Percentiles rank a stretch among this genome's conserved stretches.
Conservation (phyloP, 2,888 invertebrate species). For the Xylota sylvarum region DNA sequence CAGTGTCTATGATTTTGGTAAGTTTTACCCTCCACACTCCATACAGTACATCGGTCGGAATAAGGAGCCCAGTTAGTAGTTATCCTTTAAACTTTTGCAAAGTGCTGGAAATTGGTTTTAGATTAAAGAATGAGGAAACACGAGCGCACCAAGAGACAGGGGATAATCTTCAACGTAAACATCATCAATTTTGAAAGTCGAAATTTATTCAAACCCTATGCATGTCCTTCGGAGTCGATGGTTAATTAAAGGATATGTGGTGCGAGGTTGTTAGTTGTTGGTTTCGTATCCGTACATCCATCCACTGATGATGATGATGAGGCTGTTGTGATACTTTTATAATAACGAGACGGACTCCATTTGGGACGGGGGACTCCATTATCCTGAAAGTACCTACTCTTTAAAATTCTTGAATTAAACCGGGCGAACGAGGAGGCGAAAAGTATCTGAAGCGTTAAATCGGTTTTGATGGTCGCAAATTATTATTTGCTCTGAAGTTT, state of each 20-base stretch:
- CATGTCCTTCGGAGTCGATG: slow-evolving; percentile 56
- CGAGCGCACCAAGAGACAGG: slow-evolving; percentile 35
- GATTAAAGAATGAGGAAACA: slow-evolving; percentile 67
- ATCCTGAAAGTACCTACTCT: slow-evolving; percentile 18
- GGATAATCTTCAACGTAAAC: slow-evolving; percentile 67
- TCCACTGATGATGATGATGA: slow-evolving; percentile 44
- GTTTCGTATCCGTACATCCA: slow-evolving; percentile 15
- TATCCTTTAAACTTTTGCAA: slow-evolving; percentile 73
- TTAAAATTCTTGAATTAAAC: slow-evolving; percentile 46
- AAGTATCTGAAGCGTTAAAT: slow-evolving; percentile 40
- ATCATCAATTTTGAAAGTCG: slow-evolving; percentile 75
- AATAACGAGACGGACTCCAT: slow-evolving; percentile 31
- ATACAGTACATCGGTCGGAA: slow-evolving; percentile 11
- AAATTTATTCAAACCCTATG: slow-evolving; percentile 72
- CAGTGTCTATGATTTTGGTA: slow-evolving; percentile 66
- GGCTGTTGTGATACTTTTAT: slow-evolving; percentile 25
- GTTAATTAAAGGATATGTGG: slow-evolving; percentile 71
- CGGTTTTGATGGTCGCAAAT: slow-evolving; percentile 65
- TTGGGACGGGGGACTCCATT: not conserved
- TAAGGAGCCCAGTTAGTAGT: slow-evolving; percentile 54
- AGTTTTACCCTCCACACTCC: slow-evolving; percentile 22
- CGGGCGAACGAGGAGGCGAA: not conserved
- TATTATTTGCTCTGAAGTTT: slow-evolving; percentile 58
- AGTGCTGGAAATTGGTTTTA: slow-evolving; percentile 75
- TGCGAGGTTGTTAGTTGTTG: slow-evolving; percentile 48